Conservation (phyloP, 2,888 invertebrate species). For the Orchestes rusci region DNA sequence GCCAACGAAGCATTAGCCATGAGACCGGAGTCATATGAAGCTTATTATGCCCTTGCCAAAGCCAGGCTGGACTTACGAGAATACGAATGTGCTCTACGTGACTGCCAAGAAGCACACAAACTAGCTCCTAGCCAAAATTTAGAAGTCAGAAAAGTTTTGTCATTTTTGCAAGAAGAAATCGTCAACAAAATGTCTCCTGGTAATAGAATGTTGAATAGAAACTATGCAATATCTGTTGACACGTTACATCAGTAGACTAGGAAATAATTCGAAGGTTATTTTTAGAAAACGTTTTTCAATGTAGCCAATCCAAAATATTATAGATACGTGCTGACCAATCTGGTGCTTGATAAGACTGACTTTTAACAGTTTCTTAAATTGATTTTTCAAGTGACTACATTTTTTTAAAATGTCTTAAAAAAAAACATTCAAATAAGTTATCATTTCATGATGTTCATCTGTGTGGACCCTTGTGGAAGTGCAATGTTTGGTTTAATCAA, state of each 20-base stretch:
- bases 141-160: conserved; percentile 67
- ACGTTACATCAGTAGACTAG: conserved; percentile 40
- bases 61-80: conserved; percentile 72
- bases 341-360: too few species aligned
- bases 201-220: conserved; percentile 32
- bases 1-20: conserved; percentile 79
- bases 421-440: too few species aligned
- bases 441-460: too few species aligned
- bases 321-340: background rate
- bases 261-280: background rate
- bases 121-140: conserved; percentile 65
- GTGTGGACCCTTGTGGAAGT: too few species aligned
- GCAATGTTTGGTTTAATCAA: too few species aligned
- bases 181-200: conserved; percentile 46
- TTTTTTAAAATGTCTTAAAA: too few species aligned
- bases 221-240: conserved; percentile 42
- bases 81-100: conserved; percentile 67
- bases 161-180: conserved; percentile 68
- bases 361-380: too few species aligned
- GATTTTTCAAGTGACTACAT: too few species aligned
- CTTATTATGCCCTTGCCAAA: conserved; percentile 84
- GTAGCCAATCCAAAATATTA: conserved; percentile 2
- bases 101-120: conserved; percentile 73
- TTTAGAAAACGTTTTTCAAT: too few species aligned
- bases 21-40: conserved; percentile 85